Evolutionary conservation across 2,113 vertebrate genomes (phyloP).

Genomic region (Lepus timidus): DNA sequence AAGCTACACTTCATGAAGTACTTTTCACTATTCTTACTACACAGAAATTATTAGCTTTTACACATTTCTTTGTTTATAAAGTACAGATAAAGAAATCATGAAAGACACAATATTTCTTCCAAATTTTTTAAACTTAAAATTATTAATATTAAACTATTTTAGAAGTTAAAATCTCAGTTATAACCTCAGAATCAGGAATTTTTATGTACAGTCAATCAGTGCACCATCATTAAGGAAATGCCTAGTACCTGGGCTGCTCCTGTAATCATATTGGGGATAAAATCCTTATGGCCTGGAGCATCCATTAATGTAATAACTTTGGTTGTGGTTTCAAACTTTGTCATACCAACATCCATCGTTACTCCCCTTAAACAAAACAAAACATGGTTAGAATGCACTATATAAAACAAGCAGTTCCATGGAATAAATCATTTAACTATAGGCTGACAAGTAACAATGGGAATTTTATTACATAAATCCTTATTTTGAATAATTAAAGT

Average conservation of each 20-base stretch:
- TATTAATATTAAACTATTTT: conserved; percentile 31
- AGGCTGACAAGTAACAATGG: neutral
- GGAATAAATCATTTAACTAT: conserved; percentile 37
- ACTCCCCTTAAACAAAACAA: conserved; percentile 93
- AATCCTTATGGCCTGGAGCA: conserved; percentile 98
- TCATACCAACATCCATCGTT: conserved; percentile 99
- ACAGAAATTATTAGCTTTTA: conserved; percentile 37
- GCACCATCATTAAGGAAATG: conserved; percentile 50
- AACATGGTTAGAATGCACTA: conserved; percentile 62
- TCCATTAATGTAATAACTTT: conserved; percentile 99
- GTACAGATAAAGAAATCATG: neutral
- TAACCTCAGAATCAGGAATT: conserved; percentile 50
- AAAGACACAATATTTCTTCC: conserved; percentile 35
- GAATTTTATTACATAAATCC: conserved; percentile 8
- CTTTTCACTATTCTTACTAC: conserved; percentile 38
- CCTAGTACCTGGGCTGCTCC: conserved; percentile 97
- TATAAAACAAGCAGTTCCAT: conserved; percentile 18
- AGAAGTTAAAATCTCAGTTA: conserved; percentile 38
- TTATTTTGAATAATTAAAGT: conserved; percentile 54
- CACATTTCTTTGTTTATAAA: neutral
- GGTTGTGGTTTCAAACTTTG: conserved; percentile 96
- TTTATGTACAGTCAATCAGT: neutral
- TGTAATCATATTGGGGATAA: conserved; percentile 99
- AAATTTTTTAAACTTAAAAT: conserved; percentile 13
- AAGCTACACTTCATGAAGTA: conserved; percentile 14